Evolutionary conservation across 2,113 vertebrate species (phyloP).

Genomic region (Pipa parva): DNA sequence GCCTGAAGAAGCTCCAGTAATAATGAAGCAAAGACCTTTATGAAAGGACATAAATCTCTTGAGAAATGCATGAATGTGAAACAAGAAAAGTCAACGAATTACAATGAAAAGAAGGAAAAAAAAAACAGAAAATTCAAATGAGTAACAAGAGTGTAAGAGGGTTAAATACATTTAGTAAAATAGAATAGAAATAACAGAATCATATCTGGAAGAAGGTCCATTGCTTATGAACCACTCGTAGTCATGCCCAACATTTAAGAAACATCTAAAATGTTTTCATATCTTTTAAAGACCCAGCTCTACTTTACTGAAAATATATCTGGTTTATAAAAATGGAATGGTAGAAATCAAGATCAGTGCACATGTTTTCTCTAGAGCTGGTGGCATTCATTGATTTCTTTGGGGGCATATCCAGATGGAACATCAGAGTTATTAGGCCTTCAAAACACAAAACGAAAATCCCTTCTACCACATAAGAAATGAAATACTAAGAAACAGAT

Average conservation of each 20-base stretch:
- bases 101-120: constrained; percentile 1
- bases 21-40: constrained; percentile 17
- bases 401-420: too few species aligned
- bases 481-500: too few species aligned
- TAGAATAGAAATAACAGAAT: neutral
- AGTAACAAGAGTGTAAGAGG: neutral
- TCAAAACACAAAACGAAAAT: too few species aligned
- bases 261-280: neutral
- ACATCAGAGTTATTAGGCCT: too few species aligned
- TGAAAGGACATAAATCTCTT: constrained; percentile 7
- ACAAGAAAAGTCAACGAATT: constrained; percentile 1
- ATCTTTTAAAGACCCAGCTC: neutral
- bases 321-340: neutral
- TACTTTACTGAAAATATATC: neutral
- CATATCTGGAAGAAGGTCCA: neutral
- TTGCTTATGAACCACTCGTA: neutral
- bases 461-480: too few species aligned
- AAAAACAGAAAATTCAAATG: neutral
- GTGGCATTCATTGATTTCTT: too few species aligned
- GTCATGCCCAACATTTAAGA: neutral
- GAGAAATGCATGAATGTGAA: neutral
- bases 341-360: too few species aligned
- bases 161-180: constrained; percentile 4
- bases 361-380: too few species aligned
- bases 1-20: constrained; percentile 4